Percentiles rank a stretch among this genome's conserved stretches.
Conservation (phyloP, 2,113 vertebrate genomes). For the Egretta garzetta region DNA sequence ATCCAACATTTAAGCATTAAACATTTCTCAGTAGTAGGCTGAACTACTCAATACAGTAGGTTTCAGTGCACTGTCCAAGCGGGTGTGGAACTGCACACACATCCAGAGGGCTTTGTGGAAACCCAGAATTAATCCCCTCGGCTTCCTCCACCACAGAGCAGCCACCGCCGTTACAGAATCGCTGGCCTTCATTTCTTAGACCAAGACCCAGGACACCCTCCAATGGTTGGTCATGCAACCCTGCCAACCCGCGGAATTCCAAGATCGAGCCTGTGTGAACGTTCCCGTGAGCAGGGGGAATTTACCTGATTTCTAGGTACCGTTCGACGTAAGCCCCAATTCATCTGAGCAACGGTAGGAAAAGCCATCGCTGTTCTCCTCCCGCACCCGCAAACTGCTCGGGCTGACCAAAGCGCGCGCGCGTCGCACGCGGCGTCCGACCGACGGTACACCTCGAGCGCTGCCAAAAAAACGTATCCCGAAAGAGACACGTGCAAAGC, state of each 20-base stretch:
- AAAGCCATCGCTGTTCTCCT: fast-evolving
- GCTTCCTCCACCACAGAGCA: not conserved
- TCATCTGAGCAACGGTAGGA: not conserved
- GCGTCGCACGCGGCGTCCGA: fast-evolving
- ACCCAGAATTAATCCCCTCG: not conserved
- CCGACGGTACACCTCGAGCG: fast-evolving
- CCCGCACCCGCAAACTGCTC: not conserved
- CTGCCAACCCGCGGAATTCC: not conserved
- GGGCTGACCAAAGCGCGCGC: not conserved
- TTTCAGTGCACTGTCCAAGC: constrained; percentile 16
- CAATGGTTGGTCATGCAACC: not conserved
- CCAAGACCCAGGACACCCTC: not conserved
- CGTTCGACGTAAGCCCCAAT: not conserved
- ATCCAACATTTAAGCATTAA: constrained; percentile 56
- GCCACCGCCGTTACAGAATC: not conserved
- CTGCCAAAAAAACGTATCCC: not conserved
- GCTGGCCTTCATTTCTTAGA: not conserved
- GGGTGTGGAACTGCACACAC: constrained; percentile 16
- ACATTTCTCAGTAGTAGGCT: constrained; percentile 28
- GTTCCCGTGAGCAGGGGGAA: not conserved
- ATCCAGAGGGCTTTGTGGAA: constrained; percentile 32
- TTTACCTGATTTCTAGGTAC: not conserved
- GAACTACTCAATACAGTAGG: not conserved
- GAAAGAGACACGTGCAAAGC: not conserved
- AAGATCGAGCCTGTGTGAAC: not conserved